Base-by-base conservation (phyloP, 2,797 vertebrate species). In the Propithecus perrieri region DNA sequence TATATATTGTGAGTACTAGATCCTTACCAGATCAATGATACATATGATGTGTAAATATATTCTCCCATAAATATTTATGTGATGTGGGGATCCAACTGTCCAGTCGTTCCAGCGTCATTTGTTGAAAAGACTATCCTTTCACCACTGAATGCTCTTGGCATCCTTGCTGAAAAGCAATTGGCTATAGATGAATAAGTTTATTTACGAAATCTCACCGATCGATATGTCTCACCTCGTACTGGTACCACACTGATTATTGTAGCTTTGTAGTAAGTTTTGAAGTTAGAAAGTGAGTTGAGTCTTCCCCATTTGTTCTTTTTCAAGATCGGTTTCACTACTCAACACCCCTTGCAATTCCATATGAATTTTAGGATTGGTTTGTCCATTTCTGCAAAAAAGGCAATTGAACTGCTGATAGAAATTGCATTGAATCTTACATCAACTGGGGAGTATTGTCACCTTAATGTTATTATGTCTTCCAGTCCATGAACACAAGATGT, bases 161-260 rank as follows among this genome's bases (percentile, higher is more conserved):
- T 38, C 7, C 53, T 43, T 26, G n/a, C 43, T 11, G 14, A 61
- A 84, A 17, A 26, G 13, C 69, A n/a, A 3, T 17, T 53, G 69
- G 20, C 20, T 12, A 0, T 17, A 72, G n/a, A 53, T 0, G 9
- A n/a, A 17, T 3, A 15, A 12, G 10, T n/a, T 63, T 91, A 57
- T 17, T 26, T 17, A 30, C 2, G 67, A 18, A 24, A 20, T 24
- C 17, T 63, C 35, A 8, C 18, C 24, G 1, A 33, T 20, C 6
- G 0, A 28, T 12, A 10, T 3, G 6, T 65, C 13, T 63, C 11
- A 7, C 12, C 18, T 41, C 5, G 3, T 22, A 4, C 26, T 5
- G 3, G 67, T 13, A 22, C n/a, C 67, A 33, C 2, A 2, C 43
- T 7, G n/a, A 50, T 50, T 30, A 33, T 18, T 24, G 26, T 24